Evolutionary conservation across 35 echinoderm and acorn worm species (phyloP).

Genomic region (Stichopus chloronotus): DNA sequence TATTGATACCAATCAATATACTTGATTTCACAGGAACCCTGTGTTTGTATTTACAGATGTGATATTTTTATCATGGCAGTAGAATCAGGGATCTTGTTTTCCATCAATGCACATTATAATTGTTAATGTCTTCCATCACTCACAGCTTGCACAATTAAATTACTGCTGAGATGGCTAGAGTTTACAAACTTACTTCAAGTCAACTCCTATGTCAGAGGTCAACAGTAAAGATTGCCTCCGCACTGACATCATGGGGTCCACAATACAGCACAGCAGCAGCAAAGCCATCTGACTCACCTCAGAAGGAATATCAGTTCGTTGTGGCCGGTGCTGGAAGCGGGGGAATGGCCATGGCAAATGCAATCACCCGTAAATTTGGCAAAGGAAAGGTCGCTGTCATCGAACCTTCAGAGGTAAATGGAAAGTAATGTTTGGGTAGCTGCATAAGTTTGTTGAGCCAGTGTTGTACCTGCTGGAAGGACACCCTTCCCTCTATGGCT

Average conservation of each 20-base stretch:
- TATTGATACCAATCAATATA: no score
- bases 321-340: constrained; percentile 89
- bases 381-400: constrained; percentile 89
- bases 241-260: neutral
- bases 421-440: neutral
- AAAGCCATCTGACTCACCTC: constrained; percentile 28
- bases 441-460: neutral
- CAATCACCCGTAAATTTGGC: constrained; percentile 68
- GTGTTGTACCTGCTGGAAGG: no score
- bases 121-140: no score
- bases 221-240: neutral
- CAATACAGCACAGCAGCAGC: constrained; percentile 56
- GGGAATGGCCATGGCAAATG: constrained; percentile 87
- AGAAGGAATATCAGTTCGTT: constrained; percentile 82
- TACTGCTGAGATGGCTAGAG: neutral
- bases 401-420: constrained; percentile 84
- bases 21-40: no score
- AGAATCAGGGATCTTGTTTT: no score
- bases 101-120: no score
- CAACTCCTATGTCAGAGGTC: neutral
- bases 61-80: no score
- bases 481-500: no score
- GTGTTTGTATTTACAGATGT: no score
- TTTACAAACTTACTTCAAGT: neutral
- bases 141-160: no score